Base-by-base conservation (phyloP, 2,797 vertebrate species). In the Mus minutoides region DNA sequence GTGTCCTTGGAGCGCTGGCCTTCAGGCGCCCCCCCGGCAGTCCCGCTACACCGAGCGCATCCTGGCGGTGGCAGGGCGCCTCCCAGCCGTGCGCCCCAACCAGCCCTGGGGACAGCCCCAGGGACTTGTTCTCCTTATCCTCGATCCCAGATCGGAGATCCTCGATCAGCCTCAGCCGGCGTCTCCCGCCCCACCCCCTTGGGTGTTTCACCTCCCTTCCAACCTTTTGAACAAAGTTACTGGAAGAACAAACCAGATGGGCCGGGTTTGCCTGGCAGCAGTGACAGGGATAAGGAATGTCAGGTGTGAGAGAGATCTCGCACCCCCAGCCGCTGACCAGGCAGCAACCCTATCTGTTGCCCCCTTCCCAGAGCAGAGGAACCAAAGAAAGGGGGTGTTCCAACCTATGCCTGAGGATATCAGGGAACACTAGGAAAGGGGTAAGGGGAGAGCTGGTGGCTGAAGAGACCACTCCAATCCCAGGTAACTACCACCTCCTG, bases 181-280 rank as follows among this genome's bases (percentile, higher is more conserved):
- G 92, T 69, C 93, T 94, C 94, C 79, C 0, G 75, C 84, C 91
- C 56, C 31, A 60, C 43, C 76, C 89, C 73, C 75, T 76, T 69
- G 29, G 64, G 69, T 75, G 71, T 46, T 2, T n/a, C 90, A 94
- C 95, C 94, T 86, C 95, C 96, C 95, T 78, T 46, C 94, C 96
- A 78, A 96, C 97, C 98, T 97, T 90, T 95, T 6, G 96, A 98
- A 98, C 97, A 98, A 98, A 98, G 98, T 98, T 98, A 94, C 78
- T 88, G 97, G 94, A 97, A 96, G 96, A 98, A 90, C 90, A 29
- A 67, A 86, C 73, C 86, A 34, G 97, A 94, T 78, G 88, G 73
- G 96, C 62, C 71, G 95, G 91, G 14, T 94, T 56, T 46, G 95
- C 94, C 88, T 62, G 64, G 96, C 85, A 92, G 64, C 91, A 84